These are phyloP conservation scores for Pangasius krempfi DNA, from an alignment of 2,797 vertebrate species.

Conservation along the genomic window DNA sequence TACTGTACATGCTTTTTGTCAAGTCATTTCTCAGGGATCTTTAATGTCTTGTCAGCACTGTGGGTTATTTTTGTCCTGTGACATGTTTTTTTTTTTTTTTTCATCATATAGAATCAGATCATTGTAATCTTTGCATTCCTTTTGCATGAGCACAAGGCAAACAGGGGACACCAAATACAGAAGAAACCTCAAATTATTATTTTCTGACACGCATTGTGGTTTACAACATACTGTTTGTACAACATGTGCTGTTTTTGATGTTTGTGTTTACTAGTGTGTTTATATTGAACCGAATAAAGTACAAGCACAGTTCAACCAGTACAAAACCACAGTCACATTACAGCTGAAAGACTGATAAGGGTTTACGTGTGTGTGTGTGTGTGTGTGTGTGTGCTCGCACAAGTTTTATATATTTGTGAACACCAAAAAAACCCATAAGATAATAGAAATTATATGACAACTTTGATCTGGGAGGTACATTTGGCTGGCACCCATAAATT, in stretches of 20 bases:
- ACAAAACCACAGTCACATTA: conserved; percentile 1
- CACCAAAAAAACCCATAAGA: neutral
- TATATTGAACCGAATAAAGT: neutral
- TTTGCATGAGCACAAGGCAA: neutral
- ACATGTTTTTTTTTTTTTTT: neutral
- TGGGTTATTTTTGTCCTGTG: neutral
- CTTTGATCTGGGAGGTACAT: too few species aligned
- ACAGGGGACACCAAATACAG: neutral
- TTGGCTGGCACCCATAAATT: neutral
- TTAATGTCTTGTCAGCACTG: neutral
- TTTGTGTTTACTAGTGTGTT: neutral
- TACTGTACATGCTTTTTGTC: too few species aligned
- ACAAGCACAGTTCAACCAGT: neutral
- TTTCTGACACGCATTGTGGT: neutral
- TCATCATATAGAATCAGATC: conserved; percentile 1
- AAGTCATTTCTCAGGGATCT: neutral
- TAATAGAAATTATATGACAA: neutral
- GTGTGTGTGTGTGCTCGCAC: neutral
- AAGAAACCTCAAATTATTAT: conserved; percentile 5
- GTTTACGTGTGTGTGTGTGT: neutral
- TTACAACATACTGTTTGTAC: neutral
- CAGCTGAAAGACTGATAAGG: neutral
- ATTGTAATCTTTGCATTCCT: neutral
- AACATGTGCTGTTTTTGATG: conserved; percentile 21
- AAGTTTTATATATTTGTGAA: neutral